These are phyloP conservation scores for Caenorhabditis wallacei DNA, from an alignment of 2,888 invertebrate species.

Conservation along the genomic window DNA sequence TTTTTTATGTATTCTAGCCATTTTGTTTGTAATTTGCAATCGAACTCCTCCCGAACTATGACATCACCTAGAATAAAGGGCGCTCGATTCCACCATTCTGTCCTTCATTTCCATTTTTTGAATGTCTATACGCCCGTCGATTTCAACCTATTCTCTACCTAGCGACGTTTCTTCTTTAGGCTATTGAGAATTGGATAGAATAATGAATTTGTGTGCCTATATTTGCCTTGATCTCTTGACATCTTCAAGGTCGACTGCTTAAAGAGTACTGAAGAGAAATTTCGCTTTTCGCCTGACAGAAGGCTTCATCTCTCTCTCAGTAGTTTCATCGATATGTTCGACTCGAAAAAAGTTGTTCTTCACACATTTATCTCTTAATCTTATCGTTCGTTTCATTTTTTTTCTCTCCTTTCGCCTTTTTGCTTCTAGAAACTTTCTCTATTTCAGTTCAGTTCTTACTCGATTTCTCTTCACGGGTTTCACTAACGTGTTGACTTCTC, in stretches of 20 bases:
- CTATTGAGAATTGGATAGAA: conserved; percentile 33
- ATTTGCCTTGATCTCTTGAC: conserved; percentile 62
- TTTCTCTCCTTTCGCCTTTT: neutral
- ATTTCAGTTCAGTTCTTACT: conserved; percentile 59
- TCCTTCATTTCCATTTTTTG: conserved; percentile 57
- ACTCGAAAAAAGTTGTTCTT: conserved; percentile 16
- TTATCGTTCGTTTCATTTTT: neutral
- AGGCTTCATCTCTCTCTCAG: neutral
- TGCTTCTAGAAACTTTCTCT: conserved; percentile 28
- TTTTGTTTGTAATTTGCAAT: conserved; percentile 42
- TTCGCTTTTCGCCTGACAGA: neutral
- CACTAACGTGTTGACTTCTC: conserved; percentile 33
- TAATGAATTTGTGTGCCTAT: conserved; percentile 46
- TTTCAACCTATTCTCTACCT: conserved; percentile 4
- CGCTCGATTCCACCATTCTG: conserved; percentile 38
- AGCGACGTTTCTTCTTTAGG: conserved; percentile 4
- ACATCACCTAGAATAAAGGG: conserved; percentile 52
- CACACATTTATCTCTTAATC: conserved; percentile 16
- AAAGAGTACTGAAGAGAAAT: conserved; percentile 11
- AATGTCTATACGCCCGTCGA: conserved; percentile 17
- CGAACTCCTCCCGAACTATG: conserved; percentile 45
- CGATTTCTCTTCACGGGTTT: conserved; percentile 52
- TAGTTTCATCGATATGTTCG: conserved; percentile 12
- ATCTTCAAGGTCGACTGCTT: conserved; percentile 57
- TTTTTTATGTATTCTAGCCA: neutral